Evolutionary conservation across 2,888 invertebrate species (phyloP).

Genomic region (Caenorhabditis sp.): DNA sequence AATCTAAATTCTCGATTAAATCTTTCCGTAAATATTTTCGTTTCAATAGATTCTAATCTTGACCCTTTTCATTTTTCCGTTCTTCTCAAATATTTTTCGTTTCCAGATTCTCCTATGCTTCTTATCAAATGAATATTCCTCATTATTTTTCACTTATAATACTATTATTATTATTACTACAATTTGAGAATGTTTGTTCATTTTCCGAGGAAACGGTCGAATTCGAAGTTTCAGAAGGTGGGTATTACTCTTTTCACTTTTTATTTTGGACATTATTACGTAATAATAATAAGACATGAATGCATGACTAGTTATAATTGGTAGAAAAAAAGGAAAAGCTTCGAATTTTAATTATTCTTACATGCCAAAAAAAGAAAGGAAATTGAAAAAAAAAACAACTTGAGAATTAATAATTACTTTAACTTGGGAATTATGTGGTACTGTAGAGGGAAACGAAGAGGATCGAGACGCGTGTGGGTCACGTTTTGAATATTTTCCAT

Average conservation of each 20-base stretch:
- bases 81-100: no score
- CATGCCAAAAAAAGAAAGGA: slow-evolving; percentile 2
- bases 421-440: no score
- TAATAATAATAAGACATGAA: slow-evolving; percentile 1
- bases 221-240: slow-evolving; percentile 32
- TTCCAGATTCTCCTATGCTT: neutral
- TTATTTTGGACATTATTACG: neutral
- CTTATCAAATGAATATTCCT: slow-evolving; percentile 1
- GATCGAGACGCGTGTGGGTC: no score
- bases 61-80: neutral
- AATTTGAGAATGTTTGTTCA: slow-evolving; percentile 9
- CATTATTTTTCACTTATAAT: neutral
- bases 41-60: neutral
- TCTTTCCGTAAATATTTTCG: slow-evolving; percentile 1
- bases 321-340: neutral
- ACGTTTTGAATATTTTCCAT: no score
- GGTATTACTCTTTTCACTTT: neutral
- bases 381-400: slow-evolving; percentile 5
- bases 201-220: slow-evolving; percentile 28
- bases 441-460: no score
- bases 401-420: no score
- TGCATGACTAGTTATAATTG: slow-evolving; percentile 17
- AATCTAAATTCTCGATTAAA: neutral
- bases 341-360: neutral
- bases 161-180: neutral